phyloP scores from a whole-genome alignment of 2,888 invertebrate genomes.

The Machimus atricapillus region DNA sequence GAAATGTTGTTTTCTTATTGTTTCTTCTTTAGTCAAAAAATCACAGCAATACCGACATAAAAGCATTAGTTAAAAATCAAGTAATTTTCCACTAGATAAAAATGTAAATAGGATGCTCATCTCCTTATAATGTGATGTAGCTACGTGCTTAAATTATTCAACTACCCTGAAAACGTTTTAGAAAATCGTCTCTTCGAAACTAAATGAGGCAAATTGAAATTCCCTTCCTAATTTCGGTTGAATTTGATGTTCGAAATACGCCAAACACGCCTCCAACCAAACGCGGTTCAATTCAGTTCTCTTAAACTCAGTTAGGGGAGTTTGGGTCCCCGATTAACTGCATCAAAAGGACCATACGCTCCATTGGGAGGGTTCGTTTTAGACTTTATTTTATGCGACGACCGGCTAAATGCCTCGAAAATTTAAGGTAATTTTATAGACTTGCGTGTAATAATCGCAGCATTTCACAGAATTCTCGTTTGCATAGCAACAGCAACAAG shows the following conservation, averaged over 20 bases:
- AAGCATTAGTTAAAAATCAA: background rate
- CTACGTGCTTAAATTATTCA: background rate
- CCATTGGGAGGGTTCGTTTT: background rate
- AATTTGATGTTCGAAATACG: background rate
- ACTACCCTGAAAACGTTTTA: background rate
- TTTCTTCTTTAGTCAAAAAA: too few relatives aligned
- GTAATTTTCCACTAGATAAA: background rate
- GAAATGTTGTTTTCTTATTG: too few relatives aligned
- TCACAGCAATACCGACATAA: background rate
- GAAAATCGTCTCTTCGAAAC: background rate
- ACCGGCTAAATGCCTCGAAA: background rate
- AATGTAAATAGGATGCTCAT: background rate
- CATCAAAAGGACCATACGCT: background rate
- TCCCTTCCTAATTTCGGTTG: background rate
- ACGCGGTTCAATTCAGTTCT: background rate
- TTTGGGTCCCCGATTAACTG: background rate
- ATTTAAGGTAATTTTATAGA: background rate
- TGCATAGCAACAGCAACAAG: background rate
- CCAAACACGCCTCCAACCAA: background rate
- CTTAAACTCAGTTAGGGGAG: background rate
- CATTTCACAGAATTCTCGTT: background rate
- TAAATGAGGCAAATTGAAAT: background rate
- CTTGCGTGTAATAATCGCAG: background rate
- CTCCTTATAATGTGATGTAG: background rate
- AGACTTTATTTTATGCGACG: background rate